phyloP scores from a whole-genome alignment of 2,113 vertebrate species.

The Ptilorrhoa leucosticta region DNA sequence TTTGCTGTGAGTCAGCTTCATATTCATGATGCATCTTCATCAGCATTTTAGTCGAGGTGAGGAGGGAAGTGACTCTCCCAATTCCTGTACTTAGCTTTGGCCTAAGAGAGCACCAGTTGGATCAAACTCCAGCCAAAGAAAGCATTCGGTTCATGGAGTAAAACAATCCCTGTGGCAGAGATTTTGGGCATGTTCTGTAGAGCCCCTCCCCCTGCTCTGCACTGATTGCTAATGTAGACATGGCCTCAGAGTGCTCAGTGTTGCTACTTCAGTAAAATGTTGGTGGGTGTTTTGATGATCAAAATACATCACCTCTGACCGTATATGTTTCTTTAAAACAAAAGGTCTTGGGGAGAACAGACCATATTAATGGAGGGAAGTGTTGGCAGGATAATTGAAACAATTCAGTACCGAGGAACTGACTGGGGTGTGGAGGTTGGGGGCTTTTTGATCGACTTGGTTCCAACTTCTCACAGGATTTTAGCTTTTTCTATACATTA shows the following conservation, averaged over 20 bases:
- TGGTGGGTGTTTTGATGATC: neutral
- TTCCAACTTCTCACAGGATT: neutral
- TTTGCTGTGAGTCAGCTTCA: neutral
- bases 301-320: neutral
- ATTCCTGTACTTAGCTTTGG: neutral
- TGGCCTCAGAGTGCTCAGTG: neutral
- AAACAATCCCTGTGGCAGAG: neutral
- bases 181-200: neutral
- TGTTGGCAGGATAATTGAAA: neutral
- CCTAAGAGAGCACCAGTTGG: neutral
- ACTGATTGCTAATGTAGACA: neutral
- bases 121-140: neutral
- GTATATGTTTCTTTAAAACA: neutral
- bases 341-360: neutral
- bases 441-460: neutral
- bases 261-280: rapidly evolving
- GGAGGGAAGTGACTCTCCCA: neutral
- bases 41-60: neutral
- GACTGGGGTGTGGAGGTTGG: neutral
- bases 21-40: neutral
- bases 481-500: neutral
- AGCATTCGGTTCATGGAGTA: too few relatives aligned
- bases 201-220: neutral
- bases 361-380: neutral
- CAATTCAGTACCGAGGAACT: neutral